These are phyloP conservation scores for Callimorpha dominula DNA, from an alignment of 2,888 invertebrate genomes.

Conservation along the genomic window DNA sequence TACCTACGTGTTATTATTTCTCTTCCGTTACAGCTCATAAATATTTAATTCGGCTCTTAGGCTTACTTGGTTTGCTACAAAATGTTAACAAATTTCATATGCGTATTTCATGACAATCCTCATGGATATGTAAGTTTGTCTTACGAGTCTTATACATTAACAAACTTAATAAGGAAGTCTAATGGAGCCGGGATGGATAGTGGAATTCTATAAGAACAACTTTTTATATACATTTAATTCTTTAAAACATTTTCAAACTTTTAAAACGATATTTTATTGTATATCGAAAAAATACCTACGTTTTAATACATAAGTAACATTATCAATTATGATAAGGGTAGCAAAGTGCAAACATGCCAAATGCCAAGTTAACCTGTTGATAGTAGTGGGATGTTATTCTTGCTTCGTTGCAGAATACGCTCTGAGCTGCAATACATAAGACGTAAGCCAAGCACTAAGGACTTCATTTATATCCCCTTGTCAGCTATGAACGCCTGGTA, in stretches of 20 bases:
- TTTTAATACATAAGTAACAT: slow-evolving; percentile 19
- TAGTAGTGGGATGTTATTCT: slow-evolving; percentile 53
- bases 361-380: slow-evolving; percentile 60
- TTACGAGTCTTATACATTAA: too few species aligned
- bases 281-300: slow-evolving; percentile 2
- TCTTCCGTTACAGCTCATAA: not conserved
- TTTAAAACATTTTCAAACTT: not conserved
- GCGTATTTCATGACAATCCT: too few species aligned
- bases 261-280: not conserved
- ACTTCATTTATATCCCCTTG: slow-evolving; percentile 67
- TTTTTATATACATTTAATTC: not conserved
- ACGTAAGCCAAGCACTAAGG: slow-evolving; percentile 68
- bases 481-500: slow-evolving; percentile 59
- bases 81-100: too few species aligned
- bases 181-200: not conserved
- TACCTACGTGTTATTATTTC: too few species aligned
- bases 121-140: too few species aligned
- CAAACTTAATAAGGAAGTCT: not conserved
- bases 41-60: not conserved
- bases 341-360: slow-evolving; percentile 38
- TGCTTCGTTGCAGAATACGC: slow-evolving; percentile 37
- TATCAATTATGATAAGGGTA: slow-evolving; percentile 30
- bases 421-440: slow-evolving; percentile 60
- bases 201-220: not conserved
- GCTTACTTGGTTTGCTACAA: too few species aligned